phyloP scores from a whole-genome alignment of 2,113 vertebrate genomes.

The Pachyramphus minor region DNA sequence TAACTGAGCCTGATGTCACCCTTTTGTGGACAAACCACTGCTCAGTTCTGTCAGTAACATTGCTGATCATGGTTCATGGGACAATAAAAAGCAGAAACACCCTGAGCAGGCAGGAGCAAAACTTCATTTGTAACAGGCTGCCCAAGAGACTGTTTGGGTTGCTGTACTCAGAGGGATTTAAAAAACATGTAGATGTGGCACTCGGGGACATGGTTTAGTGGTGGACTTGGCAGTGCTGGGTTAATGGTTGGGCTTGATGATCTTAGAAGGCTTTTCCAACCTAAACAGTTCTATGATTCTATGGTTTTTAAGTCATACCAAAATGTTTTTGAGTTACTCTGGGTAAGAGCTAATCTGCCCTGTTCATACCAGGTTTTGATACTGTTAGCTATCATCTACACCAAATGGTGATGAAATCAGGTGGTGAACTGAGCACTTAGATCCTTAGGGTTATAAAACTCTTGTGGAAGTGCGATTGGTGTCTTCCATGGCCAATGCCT shows the following conservation, averaged over 20 bases:
- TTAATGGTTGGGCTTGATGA: not conserved
- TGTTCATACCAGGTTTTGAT: not conserved
- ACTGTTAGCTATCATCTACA: not conserved
- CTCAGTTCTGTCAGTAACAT: fast-evolving
- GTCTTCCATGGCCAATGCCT: not conserved
- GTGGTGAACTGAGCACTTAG: not conserved
- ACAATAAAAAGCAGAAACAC: not conserved
- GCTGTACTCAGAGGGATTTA: not conserved
- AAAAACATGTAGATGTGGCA: not conserved
- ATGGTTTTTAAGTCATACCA: not conserved
- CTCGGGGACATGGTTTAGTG: not conserved
- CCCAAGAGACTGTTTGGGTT: not conserved
- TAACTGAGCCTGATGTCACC: not conserved
- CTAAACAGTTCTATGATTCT: not conserved
- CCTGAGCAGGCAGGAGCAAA: not conserved
- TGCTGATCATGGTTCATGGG: not conserved
- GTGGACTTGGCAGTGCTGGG: not conserved
- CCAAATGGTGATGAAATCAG: fast-evolving
- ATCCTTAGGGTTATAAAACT: not conserved
- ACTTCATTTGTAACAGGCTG: not conserved
- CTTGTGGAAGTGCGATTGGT: not conserved
- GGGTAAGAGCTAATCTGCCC: not conserved
- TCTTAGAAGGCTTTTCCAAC: not conserved
- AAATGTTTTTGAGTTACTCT: not conserved
- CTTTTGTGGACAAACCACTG: fast-evolving